phyloP scores from a whole-genome alignment of 2,113 vertebrate genomes.

The Mesocricetus auratus region DNA sequence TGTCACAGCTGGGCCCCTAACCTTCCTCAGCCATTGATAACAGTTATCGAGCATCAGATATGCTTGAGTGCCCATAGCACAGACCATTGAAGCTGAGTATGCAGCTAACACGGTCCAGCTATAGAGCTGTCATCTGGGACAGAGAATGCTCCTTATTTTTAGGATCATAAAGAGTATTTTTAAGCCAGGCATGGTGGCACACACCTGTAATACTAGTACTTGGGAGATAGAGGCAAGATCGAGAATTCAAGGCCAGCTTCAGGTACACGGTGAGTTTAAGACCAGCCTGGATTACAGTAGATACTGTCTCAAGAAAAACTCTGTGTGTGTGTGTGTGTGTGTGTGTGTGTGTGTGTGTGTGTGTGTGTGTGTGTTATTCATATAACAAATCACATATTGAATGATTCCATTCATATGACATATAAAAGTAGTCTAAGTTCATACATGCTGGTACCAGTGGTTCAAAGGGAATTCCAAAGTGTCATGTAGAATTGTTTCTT shows the following conservation, averaged over 20 bases:
- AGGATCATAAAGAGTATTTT: slow-evolving; percentile 25
- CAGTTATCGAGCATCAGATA: background rate
- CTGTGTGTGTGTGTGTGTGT: background rate
- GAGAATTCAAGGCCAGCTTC: background rate
- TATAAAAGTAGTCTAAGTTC: slow-evolving; percentile 5
- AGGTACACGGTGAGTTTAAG: background rate
- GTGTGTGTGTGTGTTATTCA: background rate
- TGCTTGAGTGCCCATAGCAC: background rate
- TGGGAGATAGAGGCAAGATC: background rate
- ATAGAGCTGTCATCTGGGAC: background rate
- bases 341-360: background rate
- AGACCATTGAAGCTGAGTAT: background rate
- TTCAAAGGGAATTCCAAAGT: background rate
- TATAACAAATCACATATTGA: slow-evolving; percentile 6
- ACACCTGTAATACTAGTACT: background rate
- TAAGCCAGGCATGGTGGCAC: background rate
- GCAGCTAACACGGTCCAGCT: background rate
- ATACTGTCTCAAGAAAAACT: background rate
- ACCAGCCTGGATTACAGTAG: background rate
- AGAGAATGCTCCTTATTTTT: background rate
- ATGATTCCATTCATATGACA: background rate
- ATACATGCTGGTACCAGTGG: background rate
- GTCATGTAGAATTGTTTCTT: background rate
- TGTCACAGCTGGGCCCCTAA: background rate
- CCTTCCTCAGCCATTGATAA: background rate